Evolutionary conservation across 2,888 invertebrate genomes (phyloP).

Genomic region (Chydorus sphaericus): DNA sequence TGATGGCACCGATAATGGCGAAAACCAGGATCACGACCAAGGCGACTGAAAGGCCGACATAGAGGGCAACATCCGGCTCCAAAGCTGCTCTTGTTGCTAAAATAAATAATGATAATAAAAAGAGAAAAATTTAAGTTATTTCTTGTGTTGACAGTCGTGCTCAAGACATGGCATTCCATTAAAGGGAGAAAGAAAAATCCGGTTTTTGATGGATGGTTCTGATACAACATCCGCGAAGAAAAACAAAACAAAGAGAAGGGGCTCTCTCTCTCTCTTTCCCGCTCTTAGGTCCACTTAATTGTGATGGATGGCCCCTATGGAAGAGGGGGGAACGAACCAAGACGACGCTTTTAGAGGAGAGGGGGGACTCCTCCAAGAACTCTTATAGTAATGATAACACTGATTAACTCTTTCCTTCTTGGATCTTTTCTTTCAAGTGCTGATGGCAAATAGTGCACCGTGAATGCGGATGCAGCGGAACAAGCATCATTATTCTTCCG

Average conservation of each 20-base stretch:
- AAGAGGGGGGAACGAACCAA: not conserved
- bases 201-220: too few relatives aligned
- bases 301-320: slow-evolving; percentile 2
- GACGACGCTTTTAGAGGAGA: not conserved
- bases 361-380: not conserved
- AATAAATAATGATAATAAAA: slow-evolving; percentile 23
- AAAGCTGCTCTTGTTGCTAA: slow-evolving; percentile 40
- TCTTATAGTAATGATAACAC: not conserved
- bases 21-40: slow-evolving; percentile 60
- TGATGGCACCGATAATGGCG: slow-evolving; percentile 55
- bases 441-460: not conserved
- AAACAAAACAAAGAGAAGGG: not conserved
- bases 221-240: too few relatives aligned
- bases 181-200: too few relatives aligned
- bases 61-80: slow-evolving; percentile 55
- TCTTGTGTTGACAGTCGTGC: not conserved
- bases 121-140: not conserved
- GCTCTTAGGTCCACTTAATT: not conserved
- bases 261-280: not conserved
- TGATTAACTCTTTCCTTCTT: slow-evolving; percentile 1
- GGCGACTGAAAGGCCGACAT: slow-evolving; percentile 65
- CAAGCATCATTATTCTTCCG: not conserved
- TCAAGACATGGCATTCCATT: not conserved
- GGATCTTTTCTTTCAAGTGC: too few relatives aligned
- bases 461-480: not conserved